A percentile compares a stretch with the other conserved stretches of the same genome.
Evolutionary conservation across 2,888 invertebrate species (phyloP).

Genomic region (Tachina grossa): DNA sequence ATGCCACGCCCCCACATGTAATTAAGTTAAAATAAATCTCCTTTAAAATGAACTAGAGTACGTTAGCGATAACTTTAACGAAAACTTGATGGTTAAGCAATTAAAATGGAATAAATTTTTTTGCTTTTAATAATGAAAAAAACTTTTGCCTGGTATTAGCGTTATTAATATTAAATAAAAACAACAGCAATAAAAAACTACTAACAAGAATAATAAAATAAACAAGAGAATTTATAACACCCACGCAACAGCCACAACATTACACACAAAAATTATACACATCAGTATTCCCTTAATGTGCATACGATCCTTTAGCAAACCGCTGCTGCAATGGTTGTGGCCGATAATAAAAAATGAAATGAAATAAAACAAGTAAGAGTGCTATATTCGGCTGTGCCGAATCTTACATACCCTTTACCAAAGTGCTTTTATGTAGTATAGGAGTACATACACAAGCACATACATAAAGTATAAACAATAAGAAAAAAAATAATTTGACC

Average conservation of each 20-base stretch:
- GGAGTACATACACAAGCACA: too few relatives aligned
- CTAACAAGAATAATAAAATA: constrained; percentile 9
- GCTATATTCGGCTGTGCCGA: too few relatives aligned
- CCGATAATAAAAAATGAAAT: constrained; percentile 36
- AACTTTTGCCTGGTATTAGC: background rate
- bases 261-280: constrained; percentile 63
- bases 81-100: too few relatives aligned
- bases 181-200: background rate
- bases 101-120: too few relatives aligned
- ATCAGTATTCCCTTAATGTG: constrained; percentile 58
- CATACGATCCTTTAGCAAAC: constrained; percentile 50
- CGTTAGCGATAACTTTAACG: too few relatives aligned
- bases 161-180: background rate
- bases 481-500: too few relatives aligned
- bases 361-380: background rate
- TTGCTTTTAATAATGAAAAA: background rate
- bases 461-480: too few relatives aligned
- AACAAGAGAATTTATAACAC: constrained; percentile 44
- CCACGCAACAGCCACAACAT: constrained; percentile 58
- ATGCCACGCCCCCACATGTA: too few relatives aligned
- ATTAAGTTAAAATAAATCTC: too few relatives aligned
- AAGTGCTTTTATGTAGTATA: too few relatives aligned
- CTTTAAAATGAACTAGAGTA: too few relatives aligned
- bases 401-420: too few relatives aligned
- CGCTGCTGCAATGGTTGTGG: constrained; percentile 58